Conservation (phyloP, 2,888 invertebrate species). For the Aphidoletes aphidimyza region DNA sequence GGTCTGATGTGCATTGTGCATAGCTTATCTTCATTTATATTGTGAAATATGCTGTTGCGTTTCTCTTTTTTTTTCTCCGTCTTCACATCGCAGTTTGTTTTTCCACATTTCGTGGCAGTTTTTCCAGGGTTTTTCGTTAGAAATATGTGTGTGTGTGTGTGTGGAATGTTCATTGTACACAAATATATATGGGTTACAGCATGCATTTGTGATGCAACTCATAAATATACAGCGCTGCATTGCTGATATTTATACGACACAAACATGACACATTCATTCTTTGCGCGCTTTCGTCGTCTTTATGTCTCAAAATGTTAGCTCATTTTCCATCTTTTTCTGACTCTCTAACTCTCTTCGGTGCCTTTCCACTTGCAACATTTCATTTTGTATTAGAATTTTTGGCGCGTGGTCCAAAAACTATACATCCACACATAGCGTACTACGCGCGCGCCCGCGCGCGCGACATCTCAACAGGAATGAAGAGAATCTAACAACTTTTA, state of each 20-base stretch:
- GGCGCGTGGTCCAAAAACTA: constrained; percentile 17
- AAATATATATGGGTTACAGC: too few species aligned
- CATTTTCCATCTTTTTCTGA: neutral
- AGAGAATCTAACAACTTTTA: constrained; percentile 43
- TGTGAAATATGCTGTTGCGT: constrained; percentile 40
- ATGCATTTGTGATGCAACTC: constrained; percentile 15
- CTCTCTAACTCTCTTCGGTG: neutral
- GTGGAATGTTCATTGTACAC: too few species aligned
- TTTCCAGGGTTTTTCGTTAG: neutral
- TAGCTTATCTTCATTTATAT: constrained; percentile 48
- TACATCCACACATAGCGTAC: neutral
- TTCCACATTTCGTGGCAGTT: neutral
- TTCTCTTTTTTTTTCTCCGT: neutral
- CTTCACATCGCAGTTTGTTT: too few species aligned
- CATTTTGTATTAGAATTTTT: constrained; percentile 28
- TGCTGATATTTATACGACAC: constrained; percentile 51
- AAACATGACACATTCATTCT: constrained; percentile 46
- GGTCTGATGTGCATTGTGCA: constrained; percentile 45
- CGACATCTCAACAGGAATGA: neutral
- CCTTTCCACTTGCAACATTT: neutral
- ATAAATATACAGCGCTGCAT: constrained; percentile 48
- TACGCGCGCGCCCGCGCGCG: too few species aligned
- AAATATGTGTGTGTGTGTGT: neutral
- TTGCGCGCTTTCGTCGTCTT: constrained; percentile 28
- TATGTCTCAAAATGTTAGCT: constrained; percentile 22